A percentile compares a stretch with the other conserved stretches of the same genome.
These are phyloP conservation scores for Montipora capitata DNA, from an alignment of 92 coral and sea anemone species.

Conservation along the genomic window DNA sequence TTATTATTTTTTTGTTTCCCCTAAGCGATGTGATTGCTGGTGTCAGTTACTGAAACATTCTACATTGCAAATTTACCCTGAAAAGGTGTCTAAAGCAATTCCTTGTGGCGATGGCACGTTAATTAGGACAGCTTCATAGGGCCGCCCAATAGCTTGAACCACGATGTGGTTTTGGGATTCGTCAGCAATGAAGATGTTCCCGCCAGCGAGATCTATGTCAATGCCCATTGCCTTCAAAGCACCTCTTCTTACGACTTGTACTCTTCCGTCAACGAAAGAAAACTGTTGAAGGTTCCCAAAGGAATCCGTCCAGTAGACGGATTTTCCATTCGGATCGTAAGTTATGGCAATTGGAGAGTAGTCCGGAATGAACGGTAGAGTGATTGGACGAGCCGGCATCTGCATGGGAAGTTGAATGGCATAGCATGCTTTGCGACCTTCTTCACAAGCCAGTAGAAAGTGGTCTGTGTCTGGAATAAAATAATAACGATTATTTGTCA, in stretches of 20 bases:
- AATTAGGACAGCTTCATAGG: conserved; percentile 62
- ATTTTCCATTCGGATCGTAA: conserved; percentile 72
- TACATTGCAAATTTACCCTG: conserved; percentile 42
- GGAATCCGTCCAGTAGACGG: conserved; percentile 84
- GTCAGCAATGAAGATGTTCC: conserved; percentile 83
- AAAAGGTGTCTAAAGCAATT: conserved; percentile 65
- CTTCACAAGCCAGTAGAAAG: conserved; percentile 20
- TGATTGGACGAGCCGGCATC: not conserved
- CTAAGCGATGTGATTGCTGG: no score
- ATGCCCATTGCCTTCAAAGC: conserved; percentile 69
- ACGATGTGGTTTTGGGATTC: conserved; percentile 44
- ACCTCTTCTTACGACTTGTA: conserved; percentile 47
- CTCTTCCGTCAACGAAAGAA: conserved; percentile 69
- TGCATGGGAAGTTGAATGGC: not conserved
- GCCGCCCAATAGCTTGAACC: conserved; percentile 73
- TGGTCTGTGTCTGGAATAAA: conserved; percentile 5
- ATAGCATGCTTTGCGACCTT: conserved; percentile 19
- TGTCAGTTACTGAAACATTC: no score
- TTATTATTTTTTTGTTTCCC: no score
- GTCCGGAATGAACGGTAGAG: not conserved
- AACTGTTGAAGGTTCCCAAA: conserved; percentile 68
- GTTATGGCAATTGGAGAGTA: conserved; percentile 66
- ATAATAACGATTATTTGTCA: not conserved
- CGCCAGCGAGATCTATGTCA: conserved; percentile 73
- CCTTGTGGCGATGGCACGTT: conserved; percentile 59